Percentiles rank a stretch among this genome's conserved stretches.
These are phyloP conservation scores for Daktulosphaira vitifoliae DNA, from an alignment of 1,140 invertebrate species.

Conservation along the genomic window DNA sequence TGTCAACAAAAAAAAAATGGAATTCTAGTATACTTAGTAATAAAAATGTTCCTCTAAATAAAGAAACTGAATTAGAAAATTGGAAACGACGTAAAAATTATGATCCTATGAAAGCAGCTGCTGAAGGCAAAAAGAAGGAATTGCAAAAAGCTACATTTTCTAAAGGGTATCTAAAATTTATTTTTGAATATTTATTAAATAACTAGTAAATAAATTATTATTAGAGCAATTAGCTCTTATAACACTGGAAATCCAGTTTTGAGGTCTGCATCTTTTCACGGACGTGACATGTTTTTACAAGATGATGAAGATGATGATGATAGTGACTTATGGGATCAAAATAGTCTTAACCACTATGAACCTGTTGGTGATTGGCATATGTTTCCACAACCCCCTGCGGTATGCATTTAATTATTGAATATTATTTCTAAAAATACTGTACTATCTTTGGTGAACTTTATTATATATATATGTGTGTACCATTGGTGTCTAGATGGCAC, in stretches of 20 bases:
- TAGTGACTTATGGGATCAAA: constrained; percentile 23
- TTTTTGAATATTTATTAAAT: neutral
- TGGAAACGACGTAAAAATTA: constrained; percentile 86
- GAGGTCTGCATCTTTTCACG: constrained; percentile 50
- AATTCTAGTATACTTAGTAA: constrained; percentile 31
- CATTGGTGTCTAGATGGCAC: no score
- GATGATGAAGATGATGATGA: constrained; percentile 36
- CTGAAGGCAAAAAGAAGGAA: constrained; percentile 52
- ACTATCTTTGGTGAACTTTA: no score
- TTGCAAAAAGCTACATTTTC: constrained; percentile 36
- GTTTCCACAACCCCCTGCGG: constrained; percentile 24
- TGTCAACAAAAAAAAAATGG: constrained; percentile 25
- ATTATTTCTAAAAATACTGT: no score
- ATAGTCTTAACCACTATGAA: constrained; percentile 11
- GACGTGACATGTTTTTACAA: constrained; percentile 40
- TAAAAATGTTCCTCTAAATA: constrained; percentile 36
- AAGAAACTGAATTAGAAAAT: constrained; percentile 79
- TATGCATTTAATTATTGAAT: neutral
- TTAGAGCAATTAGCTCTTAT: no score
- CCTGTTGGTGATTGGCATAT: constrained; percentile 23
- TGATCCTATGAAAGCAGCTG: constrained; percentile 79
- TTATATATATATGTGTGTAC: no score
- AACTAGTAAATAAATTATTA: neutral
- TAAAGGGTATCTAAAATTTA: constrained; percentile 14
- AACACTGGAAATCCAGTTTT: constrained; percentile 46